phyloP scores from a whole-genome alignment of 2,888 invertebrate genomes.

The Machimus rusticus region DNA sequence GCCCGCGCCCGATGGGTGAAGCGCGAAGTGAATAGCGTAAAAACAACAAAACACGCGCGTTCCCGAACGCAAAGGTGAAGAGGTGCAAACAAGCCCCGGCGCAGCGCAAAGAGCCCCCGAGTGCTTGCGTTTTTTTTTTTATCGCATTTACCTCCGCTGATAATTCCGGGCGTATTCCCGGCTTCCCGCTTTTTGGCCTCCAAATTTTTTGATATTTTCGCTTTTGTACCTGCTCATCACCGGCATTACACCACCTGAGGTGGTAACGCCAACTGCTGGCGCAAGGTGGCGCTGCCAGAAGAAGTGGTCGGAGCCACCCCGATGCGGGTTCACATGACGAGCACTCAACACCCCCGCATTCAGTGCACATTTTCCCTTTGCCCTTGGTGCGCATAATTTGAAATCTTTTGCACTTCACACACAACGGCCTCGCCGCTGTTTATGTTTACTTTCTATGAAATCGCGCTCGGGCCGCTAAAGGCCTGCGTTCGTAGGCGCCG shows the following conservation, averaged over 20 bases:
- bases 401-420: slow-evolving; percentile 29
- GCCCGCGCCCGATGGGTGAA: not conserved
- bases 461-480: not conserved
- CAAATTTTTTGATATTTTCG: not conserved
- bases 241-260: not conserved
- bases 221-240: not conserved
- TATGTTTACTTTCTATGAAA: slow-evolving; percentile 13
- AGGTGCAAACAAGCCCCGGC: slow-evolving; percentile 9
- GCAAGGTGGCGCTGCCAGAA: not conserved
- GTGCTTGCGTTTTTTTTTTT: slow-evolving; percentile 1
- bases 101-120: slow-evolving; percentile 4
- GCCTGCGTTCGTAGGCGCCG: not conserved
- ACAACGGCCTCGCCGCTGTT: not conserved
- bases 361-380: slow-evolving; percentile 18
- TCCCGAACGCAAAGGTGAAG: not conserved
- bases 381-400: slow-evolving; percentile 29
- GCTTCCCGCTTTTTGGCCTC: not conserved
- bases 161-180: not conserved
- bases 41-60: not conserved
- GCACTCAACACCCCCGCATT: not conserved
- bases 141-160: slow-evolving; percentile 19
- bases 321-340: not conserved
- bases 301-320: not conserved
- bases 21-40: not conserved
- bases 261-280: not conserved